A percentile compares a stretch with the other conserved stretches of the same genome.
phyloP scores from a whole-genome alignment of 2,797 vertebrate species.

The Acanthurus leucopareius region DNA sequence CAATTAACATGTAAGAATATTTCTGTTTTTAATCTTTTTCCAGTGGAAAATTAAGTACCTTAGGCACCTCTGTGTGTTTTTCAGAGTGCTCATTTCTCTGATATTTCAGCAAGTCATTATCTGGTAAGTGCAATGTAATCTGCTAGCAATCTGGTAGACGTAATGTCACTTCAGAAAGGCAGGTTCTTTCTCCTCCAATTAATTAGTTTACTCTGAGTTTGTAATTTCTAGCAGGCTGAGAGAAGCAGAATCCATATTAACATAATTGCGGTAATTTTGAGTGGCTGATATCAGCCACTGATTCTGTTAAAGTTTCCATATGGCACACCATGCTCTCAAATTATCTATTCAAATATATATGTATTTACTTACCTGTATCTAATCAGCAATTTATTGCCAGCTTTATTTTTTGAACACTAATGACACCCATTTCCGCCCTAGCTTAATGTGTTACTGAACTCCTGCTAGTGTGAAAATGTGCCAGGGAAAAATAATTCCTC shows the following conservation, averaged over 20 bases:
- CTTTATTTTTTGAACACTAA: conserved; percentile 25
- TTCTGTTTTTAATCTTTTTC: not conserved
- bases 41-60: not conserved
- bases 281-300: conserved; percentile 45
- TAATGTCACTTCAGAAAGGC: conserved; percentile 32
- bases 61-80: conserved; percentile 3
- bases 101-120: conserved; percentile 43
- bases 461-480: conserved; percentile 23
- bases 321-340: conserved; percentile 32
- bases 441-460: conserved; percentile 45
- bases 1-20: not conserved
- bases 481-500: conserved; percentile 29
- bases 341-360: conserved; percentile 37
- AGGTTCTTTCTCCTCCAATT: conserved; percentile 37
- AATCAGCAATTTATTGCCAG: conserved; percentile 36
- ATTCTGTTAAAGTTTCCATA: conserved; percentile 50
- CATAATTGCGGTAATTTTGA: conserved; percentile 40
- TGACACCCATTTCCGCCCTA: conserved; percentile 24
- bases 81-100: conserved; percentile 3
- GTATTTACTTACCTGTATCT: conserved; percentile 18
- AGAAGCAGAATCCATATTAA: conserved; percentile 41
- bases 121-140: conserved; percentile 35
- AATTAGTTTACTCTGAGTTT: conserved; percentile 55
- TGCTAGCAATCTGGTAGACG: conserved; percentile 32
- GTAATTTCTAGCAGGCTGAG: conserved; percentile 45